A percentile compares a stretch with the other conserved stretches of the same genome.
Evolutionary conservation across 2,888 invertebrate species (phyloP).

Genomic region (Polydrusus tereticollis): DNA sequence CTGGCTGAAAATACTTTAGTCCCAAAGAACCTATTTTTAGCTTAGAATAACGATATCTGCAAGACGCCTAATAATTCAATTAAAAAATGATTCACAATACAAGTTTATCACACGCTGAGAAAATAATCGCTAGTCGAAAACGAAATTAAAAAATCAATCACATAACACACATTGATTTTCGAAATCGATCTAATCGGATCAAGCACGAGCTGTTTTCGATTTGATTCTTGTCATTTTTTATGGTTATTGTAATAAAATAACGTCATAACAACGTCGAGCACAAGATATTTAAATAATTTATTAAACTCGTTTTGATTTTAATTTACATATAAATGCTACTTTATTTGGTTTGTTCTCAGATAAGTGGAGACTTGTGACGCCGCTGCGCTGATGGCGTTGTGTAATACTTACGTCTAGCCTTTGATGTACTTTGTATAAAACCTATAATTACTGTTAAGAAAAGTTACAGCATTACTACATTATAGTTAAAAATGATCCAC

Average conservation of each 20-base stretch:
- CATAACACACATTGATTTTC: constrained; percentile 33
- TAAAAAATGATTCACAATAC: constrained; percentile 31
- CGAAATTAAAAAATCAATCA: constrained; percentile 47
- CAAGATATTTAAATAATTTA: constrained; percentile 42
- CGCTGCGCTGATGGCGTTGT: background rate
- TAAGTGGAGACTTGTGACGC: constrained; percentile 1
- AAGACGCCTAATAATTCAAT: background rate
- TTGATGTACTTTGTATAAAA: background rate
- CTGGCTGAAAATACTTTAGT: too few species aligned
- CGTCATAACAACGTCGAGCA: constrained; percentile 42
- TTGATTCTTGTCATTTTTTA: constrained; percentile 43
- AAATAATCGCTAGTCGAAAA: constrained; percentile 37
- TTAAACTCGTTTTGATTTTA: constrained; percentile 24
- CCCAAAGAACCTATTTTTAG: background rate
- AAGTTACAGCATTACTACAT: background rate
- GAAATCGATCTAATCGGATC: constrained; percentile 48
- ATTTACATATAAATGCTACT: constrained; percentile 47
- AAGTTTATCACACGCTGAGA: constrained; percentile 36
- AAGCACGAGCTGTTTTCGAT: constrained; percentile 46
- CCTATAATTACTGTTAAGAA: background rate
- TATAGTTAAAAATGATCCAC: background rate
- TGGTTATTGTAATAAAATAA: constrained; percentile 42
- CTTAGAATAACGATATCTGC: background rate
- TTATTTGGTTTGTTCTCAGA: constrained; percentile 36
- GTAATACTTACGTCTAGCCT: constrained; percentile 5